Evolutionary conservation across 2,797 vertebrate species (phyloP).

Genomic region (Pipistrellus pygmaeus): DNA sequence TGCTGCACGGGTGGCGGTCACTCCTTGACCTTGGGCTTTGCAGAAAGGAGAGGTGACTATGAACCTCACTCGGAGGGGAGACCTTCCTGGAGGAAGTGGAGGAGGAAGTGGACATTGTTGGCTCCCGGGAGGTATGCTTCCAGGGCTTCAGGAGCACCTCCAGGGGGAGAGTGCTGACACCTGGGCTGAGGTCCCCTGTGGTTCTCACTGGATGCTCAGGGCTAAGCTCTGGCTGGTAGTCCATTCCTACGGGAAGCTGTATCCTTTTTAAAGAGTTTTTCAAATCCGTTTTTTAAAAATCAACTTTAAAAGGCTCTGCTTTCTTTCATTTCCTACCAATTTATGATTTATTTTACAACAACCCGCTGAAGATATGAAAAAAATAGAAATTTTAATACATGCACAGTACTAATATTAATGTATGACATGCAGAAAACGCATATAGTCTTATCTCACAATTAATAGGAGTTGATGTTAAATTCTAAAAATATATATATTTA

Average conservation of each 20-base stretch:
- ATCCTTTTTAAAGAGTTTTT: constrained; percentile 54
- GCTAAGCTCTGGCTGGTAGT: neutral
- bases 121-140: neutral
- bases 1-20: neutral
- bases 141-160: neutral
- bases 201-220: constrained; percentile 6
- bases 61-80: neutral
- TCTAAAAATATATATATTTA: neutral
- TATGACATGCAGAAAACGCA: neutral
- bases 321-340: neutral
- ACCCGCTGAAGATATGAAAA: constrained; percentile 40
- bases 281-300: neutral
- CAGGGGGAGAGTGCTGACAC: neutral
- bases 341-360: constrained; percentile 16
- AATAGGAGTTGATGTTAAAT: neutral
- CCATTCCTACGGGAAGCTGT: neutral
- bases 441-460: neutral
- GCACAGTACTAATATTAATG: neutral
- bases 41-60: neutral
- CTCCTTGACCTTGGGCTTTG: neutral
- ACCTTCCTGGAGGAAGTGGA: too few relatives aligned
- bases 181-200: neutral
- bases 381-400: neutral
- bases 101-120: neutral
- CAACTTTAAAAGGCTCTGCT: neutral